Evolutionary conservation across 2,797 vertebrate genomes (phyloP).

Genomic region (Mormyrops attenuatus): DNA sequence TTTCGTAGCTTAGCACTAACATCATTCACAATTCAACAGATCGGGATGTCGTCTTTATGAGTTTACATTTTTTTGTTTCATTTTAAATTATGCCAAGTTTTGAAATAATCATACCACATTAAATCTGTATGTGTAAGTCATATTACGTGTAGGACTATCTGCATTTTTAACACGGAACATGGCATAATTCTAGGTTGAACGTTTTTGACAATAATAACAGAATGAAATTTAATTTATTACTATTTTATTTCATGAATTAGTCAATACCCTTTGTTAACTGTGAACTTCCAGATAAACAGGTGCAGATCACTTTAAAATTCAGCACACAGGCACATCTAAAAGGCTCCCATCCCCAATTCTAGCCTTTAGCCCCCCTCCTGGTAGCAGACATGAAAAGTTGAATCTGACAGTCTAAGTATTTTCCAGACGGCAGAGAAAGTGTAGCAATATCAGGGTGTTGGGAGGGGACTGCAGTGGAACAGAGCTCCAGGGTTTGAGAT

Average conservation of each 20-base stretch:
- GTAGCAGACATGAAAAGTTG: background rate
- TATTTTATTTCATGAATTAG: background rate
- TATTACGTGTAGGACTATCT: background rate
- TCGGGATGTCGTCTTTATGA: background rate
- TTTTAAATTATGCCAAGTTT: background rate
- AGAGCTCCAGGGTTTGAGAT: slow-evolving; percentile 22
- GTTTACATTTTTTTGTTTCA: background rate
- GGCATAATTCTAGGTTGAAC: background rate
- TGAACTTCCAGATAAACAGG: background rate
- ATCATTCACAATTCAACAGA: background rate
- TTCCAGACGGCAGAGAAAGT: background rate
- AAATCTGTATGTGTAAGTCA: background rate
- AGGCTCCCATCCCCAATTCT: background rate
- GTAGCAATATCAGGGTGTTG: slow-evolving; percentile 32
- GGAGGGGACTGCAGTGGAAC: slow-evolving; percentile 33
- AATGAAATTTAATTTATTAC: background rate
- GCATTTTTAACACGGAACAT: background rate
- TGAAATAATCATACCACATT: background rate
- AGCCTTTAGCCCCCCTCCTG: background rate
- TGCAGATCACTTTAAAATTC: background rate
- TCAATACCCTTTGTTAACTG: background rate
- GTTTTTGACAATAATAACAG: background rate
- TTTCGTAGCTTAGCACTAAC: background rate
- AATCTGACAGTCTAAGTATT: background rate
- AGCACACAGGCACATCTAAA: background rate